Evolutionary conservation across 92 coral and sea anemone species (phyloP).

Genomic region (Palythoa heliodiscus): DNA sequence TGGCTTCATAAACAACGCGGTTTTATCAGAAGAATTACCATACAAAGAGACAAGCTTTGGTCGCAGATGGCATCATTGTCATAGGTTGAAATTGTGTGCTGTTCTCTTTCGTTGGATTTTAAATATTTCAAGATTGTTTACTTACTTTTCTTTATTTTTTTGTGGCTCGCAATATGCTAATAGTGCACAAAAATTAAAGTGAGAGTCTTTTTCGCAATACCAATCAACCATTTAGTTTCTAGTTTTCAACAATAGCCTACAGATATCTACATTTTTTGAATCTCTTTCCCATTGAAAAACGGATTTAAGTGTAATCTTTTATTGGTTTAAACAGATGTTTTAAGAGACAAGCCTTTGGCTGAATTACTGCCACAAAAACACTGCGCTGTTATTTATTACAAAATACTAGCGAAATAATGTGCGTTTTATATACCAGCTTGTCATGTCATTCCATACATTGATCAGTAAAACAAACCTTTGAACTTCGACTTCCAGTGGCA

Average conservation of each 20-base stretch:
- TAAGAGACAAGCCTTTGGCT: neutral
- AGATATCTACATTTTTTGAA: neutral
- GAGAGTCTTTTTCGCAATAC: neutral
- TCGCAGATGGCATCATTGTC: conserved; percentile 34
- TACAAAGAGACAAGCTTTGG: conserved; percentile 18
- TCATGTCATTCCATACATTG: neutral
- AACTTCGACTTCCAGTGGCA: conserved; percentile 1
- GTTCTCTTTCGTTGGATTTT: conserved; percentile 12
- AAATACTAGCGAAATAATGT: neutral
- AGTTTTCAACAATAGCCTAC: conserved; percentile 8
- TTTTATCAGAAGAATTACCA: conserved; percentile 24
- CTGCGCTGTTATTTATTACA: conserved; percentile 1
- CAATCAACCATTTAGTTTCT: conserved; percentile 8
- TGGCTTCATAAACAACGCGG: conserved; percentile 19
- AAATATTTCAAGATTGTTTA: conserved; percentile 18
- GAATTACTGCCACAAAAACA: neutral
- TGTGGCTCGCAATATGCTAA: neutral
- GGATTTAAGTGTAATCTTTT: no score
- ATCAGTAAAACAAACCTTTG: neutral
- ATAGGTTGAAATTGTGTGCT: neutral
- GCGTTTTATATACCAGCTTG: neutral
- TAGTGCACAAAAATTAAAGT: neutral
- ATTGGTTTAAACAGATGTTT: neutral
- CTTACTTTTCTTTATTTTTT: neutral
- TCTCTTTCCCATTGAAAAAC: neutral